Evolutionary conservation across 2,113 vertebrate genomes (phyloP), one percentile per base, ranked within the genome.

Genomic region (Ranitomeya variabilis): DNA sequence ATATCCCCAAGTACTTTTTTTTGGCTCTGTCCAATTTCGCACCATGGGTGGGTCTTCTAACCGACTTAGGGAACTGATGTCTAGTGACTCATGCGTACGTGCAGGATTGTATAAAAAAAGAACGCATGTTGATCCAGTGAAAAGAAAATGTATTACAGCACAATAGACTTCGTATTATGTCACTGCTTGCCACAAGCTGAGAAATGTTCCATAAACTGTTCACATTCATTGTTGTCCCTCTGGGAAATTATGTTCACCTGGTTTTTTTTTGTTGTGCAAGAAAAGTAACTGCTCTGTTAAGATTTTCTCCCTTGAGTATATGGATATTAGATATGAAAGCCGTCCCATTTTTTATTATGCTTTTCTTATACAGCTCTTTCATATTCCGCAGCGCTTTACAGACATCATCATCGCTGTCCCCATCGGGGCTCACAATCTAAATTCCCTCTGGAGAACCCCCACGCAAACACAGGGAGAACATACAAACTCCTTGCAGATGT

Each of bases 81-180:
- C 21, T 76, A 52, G 37, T 76, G 37, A 10, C 73, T 18, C 73
- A 76, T 76, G 45, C 21, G 73, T 76, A 16, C 45, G 13, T 52
- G 73, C 45, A 76, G 73, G 37, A 52, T 52, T 76, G 37, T 11
- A 5, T 76, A 52, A 76, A 76, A 76, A 60, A 23, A 7, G 15
- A 31, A 62, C 57, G 62, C 31, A 31, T 69, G 71, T 84, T 84
- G 82, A 84, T 84, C 82, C 52, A 71, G 21, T 84, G 26, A 71
- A 45, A 84, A 69, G 45, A 84, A 84, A 84, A 84, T 69, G 23
- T 23, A 84, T 84, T 84, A 84, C 82, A 84, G 64, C 51, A 84
- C 66, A 84, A 84, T 14, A 23, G 19, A 5, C 51, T 26, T 12
- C 51, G 26, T 54, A 84, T 71, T 84, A 84, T 84, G 82, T 84